A percentile compares a stretch with the other conserved stretches of the same genome.
phyloP scores from a whole-genome alignment of 2,888 invertebrate genomes.

The Apodemia zela region DNA sequence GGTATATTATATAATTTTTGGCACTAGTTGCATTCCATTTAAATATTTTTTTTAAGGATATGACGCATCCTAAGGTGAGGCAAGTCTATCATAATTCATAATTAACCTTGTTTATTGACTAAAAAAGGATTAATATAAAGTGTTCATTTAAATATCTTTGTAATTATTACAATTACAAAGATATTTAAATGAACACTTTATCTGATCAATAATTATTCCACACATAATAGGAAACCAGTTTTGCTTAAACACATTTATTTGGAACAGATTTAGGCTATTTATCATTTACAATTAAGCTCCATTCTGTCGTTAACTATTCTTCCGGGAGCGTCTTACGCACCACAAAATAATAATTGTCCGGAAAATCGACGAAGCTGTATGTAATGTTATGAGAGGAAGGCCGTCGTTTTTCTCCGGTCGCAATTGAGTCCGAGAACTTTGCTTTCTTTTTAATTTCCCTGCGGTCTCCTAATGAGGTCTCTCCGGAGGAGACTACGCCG shows the following conservation, averaged over 20 bases:
- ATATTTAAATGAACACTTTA: too few species aligned
- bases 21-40: too few species aligned
- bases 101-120: too few species aligned
- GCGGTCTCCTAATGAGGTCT: constrained; percentile 79
- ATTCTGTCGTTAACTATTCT: constrained; percentile 67
- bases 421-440: constrained; percentile 78
- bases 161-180: too few species aligned
- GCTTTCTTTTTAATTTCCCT: constrained; percentile 82
- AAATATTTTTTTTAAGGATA: too few species aligned
- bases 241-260: background rate
- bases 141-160: too few species aligned
- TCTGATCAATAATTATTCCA: background rate
- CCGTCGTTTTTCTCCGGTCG: constrained; percentile 68
- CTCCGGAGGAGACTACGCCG: constrained; percentile 65
- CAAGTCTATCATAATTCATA: too few species aligned
- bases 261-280: constrained; percentile 28
- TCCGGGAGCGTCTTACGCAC: constrained; percentile 73
- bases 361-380: constrained; percentile 79
- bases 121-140: too few species aligned
- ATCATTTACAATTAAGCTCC: constrained; percentile 27
- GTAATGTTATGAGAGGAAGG: constrained; percentile 79
- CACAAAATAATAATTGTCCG: constrained; percentile 81
- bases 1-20: too few species aligned
- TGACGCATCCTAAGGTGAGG: too few species aligned
- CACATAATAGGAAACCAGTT: background rate